These are phyloP conservation scores for Arizona elegans DNA, from an alignment of 2,113 vertebrate species.

Conservation along the genomic window DNA sequence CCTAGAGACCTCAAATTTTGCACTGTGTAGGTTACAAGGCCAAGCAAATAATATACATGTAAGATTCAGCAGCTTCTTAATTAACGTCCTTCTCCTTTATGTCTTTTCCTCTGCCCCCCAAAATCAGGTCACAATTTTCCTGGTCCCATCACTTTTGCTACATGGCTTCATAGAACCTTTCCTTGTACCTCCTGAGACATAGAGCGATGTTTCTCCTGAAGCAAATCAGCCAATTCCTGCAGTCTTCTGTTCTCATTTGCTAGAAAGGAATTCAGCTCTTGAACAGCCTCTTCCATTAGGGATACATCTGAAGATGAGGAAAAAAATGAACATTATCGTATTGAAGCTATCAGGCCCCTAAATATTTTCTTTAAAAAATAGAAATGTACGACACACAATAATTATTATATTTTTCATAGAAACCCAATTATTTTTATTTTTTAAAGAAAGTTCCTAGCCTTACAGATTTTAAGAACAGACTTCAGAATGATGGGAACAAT, in stretches of 20 bases:
- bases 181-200: constrained; percentile 90
- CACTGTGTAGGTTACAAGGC: background rate
- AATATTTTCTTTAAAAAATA: background rate
- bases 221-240: constrained; percentile 83
- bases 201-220: constrained; percentile 87
- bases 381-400: background rate
- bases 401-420: background rate
- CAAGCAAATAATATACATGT: background rate
- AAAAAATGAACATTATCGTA: background rate
- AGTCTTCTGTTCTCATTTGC: constrained; percentile 83
- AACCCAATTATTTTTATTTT: background rate
- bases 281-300: constrained; percentile 76
- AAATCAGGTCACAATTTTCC: background rate
- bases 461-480: background rate
- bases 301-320: constrained; percentile 67
- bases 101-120: background rate
- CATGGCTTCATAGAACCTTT: background rate
- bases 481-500: background rate
- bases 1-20: background rate
- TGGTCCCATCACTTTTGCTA: background rate
- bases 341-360: background rate
- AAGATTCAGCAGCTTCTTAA: background rate
- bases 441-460: background rate
- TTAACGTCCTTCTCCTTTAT: background rate
- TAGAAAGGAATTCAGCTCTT: constrained; percentile 82